Conservation (phyloP, 2,888 invertebrate species). For the Aphrophora alni region DNA sequence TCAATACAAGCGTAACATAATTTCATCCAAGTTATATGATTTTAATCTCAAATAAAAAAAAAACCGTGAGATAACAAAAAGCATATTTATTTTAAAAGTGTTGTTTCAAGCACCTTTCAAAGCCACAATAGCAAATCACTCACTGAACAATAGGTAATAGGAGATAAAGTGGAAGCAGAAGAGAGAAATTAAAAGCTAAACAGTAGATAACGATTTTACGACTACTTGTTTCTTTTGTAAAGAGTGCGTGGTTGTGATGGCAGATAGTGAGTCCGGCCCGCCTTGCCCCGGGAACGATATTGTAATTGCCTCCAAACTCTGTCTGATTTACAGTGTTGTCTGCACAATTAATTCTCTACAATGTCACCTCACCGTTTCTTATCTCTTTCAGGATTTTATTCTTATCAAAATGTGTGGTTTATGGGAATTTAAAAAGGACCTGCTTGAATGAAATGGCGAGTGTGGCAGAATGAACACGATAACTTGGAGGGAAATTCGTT, state of each 20-base stretch:
- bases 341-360: neutral
- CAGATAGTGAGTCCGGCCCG: neutral
- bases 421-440: neutral
- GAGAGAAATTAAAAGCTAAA: neutral
- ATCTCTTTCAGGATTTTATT: neutral
- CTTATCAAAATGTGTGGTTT: neutral
- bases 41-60: no score
- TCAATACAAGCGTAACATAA: no score
- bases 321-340: neutral
- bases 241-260: neutral
- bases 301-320: neutral
- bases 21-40: no score
- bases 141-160: neutral
- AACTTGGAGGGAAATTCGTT: no score
- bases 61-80: neutral
- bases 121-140: no score
- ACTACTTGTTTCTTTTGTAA: neutral
- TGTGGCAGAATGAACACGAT: no score
- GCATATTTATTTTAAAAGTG: neutral
- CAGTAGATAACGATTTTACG: neutral
- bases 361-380: neutral
- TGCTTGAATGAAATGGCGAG: neutral
- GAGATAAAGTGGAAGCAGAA: neutral
- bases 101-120: neutral
- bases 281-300: neutral